These are phyloP conservation scores for Pollenia labialis DNA, from an alignment of 2,888 invertebrate species.

Conservation along the genomic window DNA sequence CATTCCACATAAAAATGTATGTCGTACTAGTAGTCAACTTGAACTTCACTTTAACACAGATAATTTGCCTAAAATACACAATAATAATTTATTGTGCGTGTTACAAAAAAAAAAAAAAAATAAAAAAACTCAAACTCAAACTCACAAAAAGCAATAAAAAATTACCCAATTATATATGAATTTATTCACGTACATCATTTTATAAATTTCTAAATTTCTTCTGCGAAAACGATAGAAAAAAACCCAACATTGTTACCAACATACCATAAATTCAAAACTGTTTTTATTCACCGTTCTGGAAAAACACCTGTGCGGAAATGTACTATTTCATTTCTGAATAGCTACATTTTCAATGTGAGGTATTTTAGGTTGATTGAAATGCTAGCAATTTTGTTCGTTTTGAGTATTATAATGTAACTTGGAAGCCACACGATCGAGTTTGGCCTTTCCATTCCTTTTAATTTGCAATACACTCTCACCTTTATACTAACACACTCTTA, in stretches of 20 bases:
- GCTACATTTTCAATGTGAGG: background rate
- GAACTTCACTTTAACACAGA: background rate
- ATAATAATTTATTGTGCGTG: constrained; percentile 25
- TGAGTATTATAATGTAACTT: no score
- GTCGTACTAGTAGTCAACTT: no score
- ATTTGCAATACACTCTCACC: no score
- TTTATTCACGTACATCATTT: constrained; percentile 40
- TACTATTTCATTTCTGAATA: background rate
- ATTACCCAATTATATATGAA: constrained; percentile 33
- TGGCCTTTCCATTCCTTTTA: no score
- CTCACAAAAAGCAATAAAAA: background rate
- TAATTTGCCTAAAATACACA: background rate
- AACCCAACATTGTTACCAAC: background rate
- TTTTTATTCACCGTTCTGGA: background rate
- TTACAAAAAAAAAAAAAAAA: background rate
- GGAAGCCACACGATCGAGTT: no score
- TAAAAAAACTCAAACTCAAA: no score
- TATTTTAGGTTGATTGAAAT: no score
- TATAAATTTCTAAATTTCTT: constrained; percentile 25
- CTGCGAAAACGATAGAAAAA: background rate
- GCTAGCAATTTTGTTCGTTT: no score
- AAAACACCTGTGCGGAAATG: constrained; percentile 13
- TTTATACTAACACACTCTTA: no score
- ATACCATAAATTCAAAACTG: background rate
- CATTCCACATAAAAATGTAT: no score